Base-by-base conservation (phyloP, 2,113 vertebrate species). In the Taxidea taxus region DNA sequence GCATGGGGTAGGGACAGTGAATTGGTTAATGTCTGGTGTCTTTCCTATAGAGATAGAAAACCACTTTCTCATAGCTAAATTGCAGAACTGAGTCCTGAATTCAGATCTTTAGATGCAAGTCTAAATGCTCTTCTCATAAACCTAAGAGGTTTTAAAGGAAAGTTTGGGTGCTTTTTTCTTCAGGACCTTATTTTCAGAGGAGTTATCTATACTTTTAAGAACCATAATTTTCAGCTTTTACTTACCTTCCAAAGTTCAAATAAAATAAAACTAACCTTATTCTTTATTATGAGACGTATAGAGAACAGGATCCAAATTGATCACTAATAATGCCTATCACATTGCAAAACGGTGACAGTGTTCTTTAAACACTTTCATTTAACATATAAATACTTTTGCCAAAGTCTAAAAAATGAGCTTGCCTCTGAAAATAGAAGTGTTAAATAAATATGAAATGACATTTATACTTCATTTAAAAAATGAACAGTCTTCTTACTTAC, bases 381-480 rank as follows among this genome's bases (percentile, higher is more conserved):
- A 95, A 85, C 7, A 90, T 68, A 15, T 85, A 92, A 91, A 93
- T 93, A 94, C 16, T 94, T 96, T 90, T 90, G 62, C n/a, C 56
- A 88, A 97, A 90, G 34, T 75, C 37, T 96, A 56, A 78, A 94
- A 97, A 82, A 62, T 83, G 37, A 98, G 62, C 25, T 95, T 93
- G 18, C n/a, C 21, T 96, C 72, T 44, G 29, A 91, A 96, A 96
- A 94, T 84, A 81, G 68, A 95, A 94, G 58, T 92, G 21, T 91
- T 95, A 84, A 44, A 66, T 95, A 95, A 96, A 94, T 96, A 96
- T 66, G 27, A 95, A 94, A 82, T 96, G 86, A 86, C 58, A 97
- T 95, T 97, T 97, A 64, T 82, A 72, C 62, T 96, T 93, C 78
- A 95, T 81, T 97, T 98, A 96, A 31, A 72, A 95, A 90, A 85